These are phyloP conservation scores for Drosophila erecta DNA, from an alignment of 1,140 invertebrate species.

Conservation along the genomic window DNA sequence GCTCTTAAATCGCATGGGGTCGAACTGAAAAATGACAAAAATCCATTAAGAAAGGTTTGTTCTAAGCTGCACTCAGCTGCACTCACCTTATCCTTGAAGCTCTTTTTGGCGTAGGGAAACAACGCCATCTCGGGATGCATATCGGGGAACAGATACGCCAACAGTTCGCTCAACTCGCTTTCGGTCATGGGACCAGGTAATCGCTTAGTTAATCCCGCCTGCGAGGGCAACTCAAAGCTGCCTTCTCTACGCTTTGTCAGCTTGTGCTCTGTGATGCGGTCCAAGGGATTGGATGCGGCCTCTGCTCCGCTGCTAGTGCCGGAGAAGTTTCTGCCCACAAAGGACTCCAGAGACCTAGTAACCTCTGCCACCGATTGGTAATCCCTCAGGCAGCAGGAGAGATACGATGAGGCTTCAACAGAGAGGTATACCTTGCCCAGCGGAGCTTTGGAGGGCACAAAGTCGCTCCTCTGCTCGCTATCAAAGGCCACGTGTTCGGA, in stretches of 20 bases:
- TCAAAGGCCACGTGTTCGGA: slow-evolving; percentile 95
- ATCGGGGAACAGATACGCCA: slow-evolving; percentile 96
- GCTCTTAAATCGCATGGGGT: slow-evolving; percentile 79
- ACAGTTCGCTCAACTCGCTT: slow-evolving; percentile 90
- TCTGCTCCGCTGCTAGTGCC: slow-evolving; percentile 63
- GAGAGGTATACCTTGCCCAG: slow-evolving; percentile 90
- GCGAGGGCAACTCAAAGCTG: slow-evolving; percentile 53
- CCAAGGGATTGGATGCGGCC: slow-evolving; percentile 54
- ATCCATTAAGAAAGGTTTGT: background rate
- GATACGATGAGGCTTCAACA: slow-evolving; percentile 87
- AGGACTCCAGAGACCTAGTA: slow-evolving; percentile 85
- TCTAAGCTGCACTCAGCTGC: no score
- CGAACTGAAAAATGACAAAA: slow-evolving; percentile 53
- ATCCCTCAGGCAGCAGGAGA: slow-evolving; percentile 88
- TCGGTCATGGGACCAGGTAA: slow-evolving; percentile 90
- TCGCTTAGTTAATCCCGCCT: slow-evolving; percentile 56
- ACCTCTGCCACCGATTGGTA: slow-evolving; percentile 86
- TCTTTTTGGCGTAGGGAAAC: slow-evolving; percentile 79
- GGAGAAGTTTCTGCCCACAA: slow-evolving; percentile 86
- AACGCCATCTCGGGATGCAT: slow-evolving; percentile 88
- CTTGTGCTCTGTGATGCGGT: slow-evolving; percentile 64
- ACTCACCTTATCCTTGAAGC: slow-evolving; percentile 72
- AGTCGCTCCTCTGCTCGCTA: slow-evolving; percentile 93
- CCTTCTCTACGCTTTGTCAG: slow-evolving; percentile 24
- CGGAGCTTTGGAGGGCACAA: slow-evolving; percentile 93